A percentile compares a stretch with the other conserved stretches of the same genome.
Conservation (phyloP, 2,113 vertebrate species). For the Urocolius indicus region DNA sequence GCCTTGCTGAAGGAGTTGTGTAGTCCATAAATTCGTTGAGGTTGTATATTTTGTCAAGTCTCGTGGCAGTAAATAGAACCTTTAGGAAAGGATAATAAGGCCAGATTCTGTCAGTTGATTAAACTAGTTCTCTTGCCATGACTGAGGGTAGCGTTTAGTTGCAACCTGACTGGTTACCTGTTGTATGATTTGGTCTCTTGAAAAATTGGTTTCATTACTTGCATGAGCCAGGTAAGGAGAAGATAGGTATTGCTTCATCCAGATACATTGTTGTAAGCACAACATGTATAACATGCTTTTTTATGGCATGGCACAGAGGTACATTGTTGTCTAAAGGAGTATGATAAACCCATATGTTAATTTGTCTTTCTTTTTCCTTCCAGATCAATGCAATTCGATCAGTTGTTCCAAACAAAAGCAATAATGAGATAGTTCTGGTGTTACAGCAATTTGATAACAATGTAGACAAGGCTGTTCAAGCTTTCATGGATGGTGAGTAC, state of each 20-base stretch:
- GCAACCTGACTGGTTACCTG: not conserved
- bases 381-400: conserved; percentile 83
- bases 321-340: not conserved
- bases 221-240: not conserved
- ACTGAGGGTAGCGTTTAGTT: not conserved
- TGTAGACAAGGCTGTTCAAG: conserved; percentile 83
- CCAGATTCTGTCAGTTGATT: not conserved
- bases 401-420: conserved; percentile 82
- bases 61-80: not conserved
- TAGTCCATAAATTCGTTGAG: not conserved
- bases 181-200: not conserved
- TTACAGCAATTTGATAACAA: conserved; percentile 84
- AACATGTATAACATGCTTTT: not conserved
- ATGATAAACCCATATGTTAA: not conserved
- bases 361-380: not conserved
- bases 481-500: conserved; percentile 84
- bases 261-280: not conserved
- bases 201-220: not conserved
- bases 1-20: not conserved
- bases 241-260: not conserved
- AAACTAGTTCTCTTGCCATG: not conserved
- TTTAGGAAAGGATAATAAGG: not conserved
- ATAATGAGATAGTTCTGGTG: conserved; percentile 84
- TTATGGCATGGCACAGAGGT: not conserved
- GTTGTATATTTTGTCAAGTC: not conserved